Percentiles rank a stretch among this genome's conserved stretches.
These are phyloP conservation scores for Rafetus swinhoei DNA, from an alignment of 2,113 vertebrate genomes.

Conservation along the genomic window DNA sequence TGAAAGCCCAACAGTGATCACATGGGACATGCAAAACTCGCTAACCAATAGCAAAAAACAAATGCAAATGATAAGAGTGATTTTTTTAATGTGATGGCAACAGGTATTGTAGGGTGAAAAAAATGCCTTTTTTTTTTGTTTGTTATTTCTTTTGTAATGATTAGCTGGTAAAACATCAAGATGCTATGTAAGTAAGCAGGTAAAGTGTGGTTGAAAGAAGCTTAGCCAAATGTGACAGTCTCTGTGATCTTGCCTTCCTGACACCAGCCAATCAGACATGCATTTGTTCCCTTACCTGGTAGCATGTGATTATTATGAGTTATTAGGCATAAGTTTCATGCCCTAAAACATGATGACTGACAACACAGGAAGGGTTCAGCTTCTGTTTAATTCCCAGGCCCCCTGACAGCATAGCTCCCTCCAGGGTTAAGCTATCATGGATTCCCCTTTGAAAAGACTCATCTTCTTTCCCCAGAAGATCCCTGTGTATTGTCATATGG, in stretches of 20 bases:
- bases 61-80: background rate
- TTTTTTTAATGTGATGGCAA: background rate
- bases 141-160: background rate
- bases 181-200: background rate
- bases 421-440: background rate
- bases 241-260: background rate
- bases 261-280: background rate
- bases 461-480: background rate
- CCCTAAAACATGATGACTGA: background rate
- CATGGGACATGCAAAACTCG: background rate
- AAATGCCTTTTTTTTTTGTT: background rate
- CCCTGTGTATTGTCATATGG: background rate
- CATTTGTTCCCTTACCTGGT: constrained; percentile 1
- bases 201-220: constrained; percentile 3
- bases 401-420: background rate
- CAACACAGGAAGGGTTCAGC: background rate
- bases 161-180: background rate
- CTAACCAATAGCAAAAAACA: background rate
- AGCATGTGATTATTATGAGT: constrained; percentile 4
- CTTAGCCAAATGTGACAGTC: background rate
- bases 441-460: background rate
- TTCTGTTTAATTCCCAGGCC: background rate
- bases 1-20: background rate
- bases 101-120: background rate
- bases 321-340: constrained; percentile 1